phyloP scores from a whole-genome alignment of 2,113 vertebrate genomes.

The Willisornis vidua region DNA sequence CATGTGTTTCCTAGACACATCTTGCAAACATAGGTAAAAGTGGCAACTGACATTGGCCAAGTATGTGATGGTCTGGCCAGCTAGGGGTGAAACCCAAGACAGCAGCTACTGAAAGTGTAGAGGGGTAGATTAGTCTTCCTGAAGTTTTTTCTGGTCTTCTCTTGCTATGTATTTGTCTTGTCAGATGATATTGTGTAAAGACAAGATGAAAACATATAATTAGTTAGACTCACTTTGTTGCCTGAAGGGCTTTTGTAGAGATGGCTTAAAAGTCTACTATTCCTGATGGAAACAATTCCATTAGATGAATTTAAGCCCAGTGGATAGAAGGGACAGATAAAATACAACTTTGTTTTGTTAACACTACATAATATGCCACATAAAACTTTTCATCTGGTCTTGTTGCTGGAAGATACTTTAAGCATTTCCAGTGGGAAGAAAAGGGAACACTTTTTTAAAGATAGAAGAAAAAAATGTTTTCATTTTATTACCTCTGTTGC shows the following conservation, averaged over 20 bases:
- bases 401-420: not conserved
- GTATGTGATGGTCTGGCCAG: accelerated
- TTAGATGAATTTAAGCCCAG: not conserved
- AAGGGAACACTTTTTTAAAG: not conserved
- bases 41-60: not conserved
- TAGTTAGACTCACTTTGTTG: not conserved
- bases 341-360: not conserved
- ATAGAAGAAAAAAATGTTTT: not conserved
- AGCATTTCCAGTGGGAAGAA: not conserved
- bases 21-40: not conserved
- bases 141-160: not conserved
- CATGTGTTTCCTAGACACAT: not conserved
- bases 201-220: not conserved
- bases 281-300: not conserved
- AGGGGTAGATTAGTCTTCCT: not conserved
- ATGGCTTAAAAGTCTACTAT: not conserved
- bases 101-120: not conserved
- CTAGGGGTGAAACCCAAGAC: not conserved
- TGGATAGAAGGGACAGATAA: not conserved
- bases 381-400: not conserved
- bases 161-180: not conserved
- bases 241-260: not conserved
- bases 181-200: not conserved
- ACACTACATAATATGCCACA: not conserved
- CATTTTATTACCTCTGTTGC: not conserved